phyloP scores from a whole-genome alignment of 2,797 vertebrate species.

The Buceros bicornis region DNA sequence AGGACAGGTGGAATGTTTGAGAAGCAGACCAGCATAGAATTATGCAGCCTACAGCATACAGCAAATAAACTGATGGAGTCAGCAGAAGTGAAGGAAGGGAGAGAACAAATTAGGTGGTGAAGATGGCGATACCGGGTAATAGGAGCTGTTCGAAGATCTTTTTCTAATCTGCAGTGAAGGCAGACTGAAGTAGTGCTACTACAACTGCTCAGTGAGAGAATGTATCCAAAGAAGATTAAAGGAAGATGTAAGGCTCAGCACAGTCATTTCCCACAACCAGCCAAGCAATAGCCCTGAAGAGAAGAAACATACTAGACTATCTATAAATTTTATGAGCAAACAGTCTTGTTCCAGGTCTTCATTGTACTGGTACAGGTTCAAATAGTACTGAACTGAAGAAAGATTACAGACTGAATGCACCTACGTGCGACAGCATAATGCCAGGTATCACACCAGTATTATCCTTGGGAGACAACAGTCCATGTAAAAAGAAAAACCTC shows the following conservation, averaged over 20 bases:
- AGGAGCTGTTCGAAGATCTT: background rate
- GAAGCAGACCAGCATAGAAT: background rate
- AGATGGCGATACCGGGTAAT: background rate
- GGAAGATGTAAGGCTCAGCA: background rate
- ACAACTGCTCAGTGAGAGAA: background rate
- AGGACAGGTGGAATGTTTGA: background rate
- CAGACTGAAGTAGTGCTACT: background rate
- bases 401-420: background rate
- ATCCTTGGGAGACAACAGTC: background rate
- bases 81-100: background rate
- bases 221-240: background rate
- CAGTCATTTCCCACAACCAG: background rate
- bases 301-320: background rate
- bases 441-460: background rate
- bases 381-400: background rate
- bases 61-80: background rate
- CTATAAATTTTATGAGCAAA: background rate
- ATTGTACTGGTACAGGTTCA: background rate
- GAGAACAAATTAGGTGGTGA: background rate
- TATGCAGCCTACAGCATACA: background rate
- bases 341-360: background rate
- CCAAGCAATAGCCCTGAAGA: background rate
- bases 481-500: background rate
- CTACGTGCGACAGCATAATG: background rate
- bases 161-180: background rate